A percentile compares a stretch with the other conserved stretches of the same genome.
Conservation (phyloP, 2,888 invertebrate genomes). For the Oscheius sp. region DNA sequence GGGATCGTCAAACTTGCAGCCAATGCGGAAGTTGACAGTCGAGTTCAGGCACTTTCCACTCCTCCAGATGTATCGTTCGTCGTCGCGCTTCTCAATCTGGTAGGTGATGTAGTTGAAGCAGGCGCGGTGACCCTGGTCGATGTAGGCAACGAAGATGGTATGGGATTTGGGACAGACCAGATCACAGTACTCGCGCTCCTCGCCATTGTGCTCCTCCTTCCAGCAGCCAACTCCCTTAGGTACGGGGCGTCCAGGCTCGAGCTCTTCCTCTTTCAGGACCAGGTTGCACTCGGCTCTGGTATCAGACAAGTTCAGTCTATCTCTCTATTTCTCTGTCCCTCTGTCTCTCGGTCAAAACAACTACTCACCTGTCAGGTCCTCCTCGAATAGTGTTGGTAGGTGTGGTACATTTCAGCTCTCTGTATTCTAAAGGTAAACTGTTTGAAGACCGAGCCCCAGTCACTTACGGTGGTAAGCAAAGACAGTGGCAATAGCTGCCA, state of each 20-base stretch:
- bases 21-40: slow-evolving; percentile 68
- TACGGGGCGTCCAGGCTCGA: slow-evolving; percentile 64
- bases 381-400: slow-evolving; percentile 66
- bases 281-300: slow-evolving; percentile 62
- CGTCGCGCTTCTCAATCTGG: slow-evolving; percentile 65
- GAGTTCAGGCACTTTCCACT: slow-evolving; percentile 71
- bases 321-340: no score
- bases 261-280: slow-evolving; percentile 67
- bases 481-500: slow-evolving; percentile 15
- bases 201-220: slow-evolving; percentile 67
- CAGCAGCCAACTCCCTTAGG: slow-evolving; percentile 70
- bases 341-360: no score
- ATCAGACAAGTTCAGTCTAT: not conserved
- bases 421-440: slow-evolving; percentile 59
- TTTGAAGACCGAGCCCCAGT: not conserved
- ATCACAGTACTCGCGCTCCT: slow-evolving; percentile 70
- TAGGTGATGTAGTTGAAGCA: slow-evolving; percentile 73
- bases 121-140: slow-evolving; percentile 67
- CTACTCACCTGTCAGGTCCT: slow-evolving; percentile 56
- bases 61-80: slow-evolving; percentile 65
- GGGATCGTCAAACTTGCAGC: slow-evolving; percentile 72
- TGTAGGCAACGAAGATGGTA: slow-evolving; percentile 66
- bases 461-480: slow-evolving; percentile 25
- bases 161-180: slow-evolving; percentile 72
- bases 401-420: slow-evolving; percentile 69